A percentile compares a stretch with the other conserved stretches of the same genome.
These are phyloP conservation scores for Falco punctatus DNA, from an alignment of 2,113 vertebrate species.

Conservation along the genomic window DNA sequence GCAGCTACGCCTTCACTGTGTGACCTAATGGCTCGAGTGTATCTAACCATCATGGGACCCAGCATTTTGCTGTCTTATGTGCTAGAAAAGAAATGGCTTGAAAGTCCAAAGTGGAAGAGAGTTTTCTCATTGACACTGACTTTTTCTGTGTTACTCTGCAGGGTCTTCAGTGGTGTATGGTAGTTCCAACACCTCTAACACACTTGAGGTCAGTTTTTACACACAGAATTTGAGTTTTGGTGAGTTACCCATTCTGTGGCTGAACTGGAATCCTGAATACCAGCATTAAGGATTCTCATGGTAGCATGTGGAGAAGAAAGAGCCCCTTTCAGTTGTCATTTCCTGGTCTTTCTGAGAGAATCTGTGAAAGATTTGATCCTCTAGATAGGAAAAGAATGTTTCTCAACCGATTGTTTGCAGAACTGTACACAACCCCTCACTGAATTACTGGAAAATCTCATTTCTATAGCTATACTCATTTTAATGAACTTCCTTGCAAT, in stretches of 20 bases:
- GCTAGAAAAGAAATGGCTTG: not conserved
- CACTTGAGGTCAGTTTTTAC: not conserved
- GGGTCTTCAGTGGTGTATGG: not conserved
- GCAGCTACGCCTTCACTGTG: not conserved
- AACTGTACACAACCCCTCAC: not conserved
- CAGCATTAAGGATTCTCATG: not conserved
- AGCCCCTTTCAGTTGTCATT: not conserved
- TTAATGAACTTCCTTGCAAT: constrained; percentile 32
- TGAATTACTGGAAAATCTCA: not conserved
- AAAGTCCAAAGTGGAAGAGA: not conserved
- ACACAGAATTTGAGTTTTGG: not conserved
- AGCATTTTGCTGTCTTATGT: not conserved
- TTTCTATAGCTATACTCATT: not conserved
- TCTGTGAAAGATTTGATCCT: not conserved
- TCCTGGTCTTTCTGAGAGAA: not conserved
- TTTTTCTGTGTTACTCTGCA: not conserved
- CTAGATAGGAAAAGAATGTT: not conserved
- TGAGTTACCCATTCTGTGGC: not conserved
- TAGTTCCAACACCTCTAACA: not conserved
- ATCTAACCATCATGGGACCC: not conserved
- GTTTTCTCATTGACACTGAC: not conserved
- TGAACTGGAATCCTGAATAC: not conserved
- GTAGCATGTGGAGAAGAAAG: not conserved
- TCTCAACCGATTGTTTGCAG: not conserved
- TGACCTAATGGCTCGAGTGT: not conserved